These are phyloP conservation scores for Amiota communis DNA, from an alignment of 2,888 invertebrate genomes.

Conservation along the genomic window DNA sequence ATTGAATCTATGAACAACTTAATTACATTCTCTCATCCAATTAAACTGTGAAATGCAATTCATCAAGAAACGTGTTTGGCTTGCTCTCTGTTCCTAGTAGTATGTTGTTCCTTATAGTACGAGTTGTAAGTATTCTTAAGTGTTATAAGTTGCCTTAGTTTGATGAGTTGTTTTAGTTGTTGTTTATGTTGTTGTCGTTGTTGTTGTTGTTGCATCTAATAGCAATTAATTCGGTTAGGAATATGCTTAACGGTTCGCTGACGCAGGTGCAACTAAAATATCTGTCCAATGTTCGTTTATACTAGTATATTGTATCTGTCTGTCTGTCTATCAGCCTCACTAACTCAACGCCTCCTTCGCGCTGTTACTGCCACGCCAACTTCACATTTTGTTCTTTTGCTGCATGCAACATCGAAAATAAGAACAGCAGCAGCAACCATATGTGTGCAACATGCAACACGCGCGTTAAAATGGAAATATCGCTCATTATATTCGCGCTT, in stretches of 20 bases:
- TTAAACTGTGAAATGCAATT: slow-evolving; percentile 70
- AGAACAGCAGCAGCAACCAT: too few relatives aligned
- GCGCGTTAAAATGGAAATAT: slow-evolving; percentile 16
- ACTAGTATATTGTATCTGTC: too few relatives aligned
- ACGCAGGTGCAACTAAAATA: slow-evolving; percentile 11
- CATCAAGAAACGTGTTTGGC: slow-evolving; percentile 52
- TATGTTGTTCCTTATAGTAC: too few relatives aligned
- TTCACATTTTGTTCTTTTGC: neutral
- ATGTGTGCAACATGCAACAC: slow-evolving; percentile 11
- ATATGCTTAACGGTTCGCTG: slow-evolving; percentile 18
- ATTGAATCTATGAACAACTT: slow-evolving; percentile 60
- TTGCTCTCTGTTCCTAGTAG: neutral
- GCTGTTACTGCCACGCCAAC: neutral
- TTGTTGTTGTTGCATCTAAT: slow-evolving; percentile 56
- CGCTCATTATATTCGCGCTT: slow-evolving; percentile 5
- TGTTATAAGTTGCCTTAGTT: too few relatives aligned
- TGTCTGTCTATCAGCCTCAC: neutral
- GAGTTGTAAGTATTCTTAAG: too few relatives aligned
- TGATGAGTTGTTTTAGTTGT: slow-evolving; percentile 15
- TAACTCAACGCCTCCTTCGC: neutral
- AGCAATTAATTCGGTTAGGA: slow-evolving; percentile 50
- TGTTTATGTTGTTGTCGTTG: slow-evolving; percentile 44
- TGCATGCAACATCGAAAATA: neutral
- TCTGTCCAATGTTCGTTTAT: neutral
- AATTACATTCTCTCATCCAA: slow-evolving; percentile 69